Conservation (phyloP, 2,113 vertebrate genomes). For the Tauraco erythrolophus region DNA sequence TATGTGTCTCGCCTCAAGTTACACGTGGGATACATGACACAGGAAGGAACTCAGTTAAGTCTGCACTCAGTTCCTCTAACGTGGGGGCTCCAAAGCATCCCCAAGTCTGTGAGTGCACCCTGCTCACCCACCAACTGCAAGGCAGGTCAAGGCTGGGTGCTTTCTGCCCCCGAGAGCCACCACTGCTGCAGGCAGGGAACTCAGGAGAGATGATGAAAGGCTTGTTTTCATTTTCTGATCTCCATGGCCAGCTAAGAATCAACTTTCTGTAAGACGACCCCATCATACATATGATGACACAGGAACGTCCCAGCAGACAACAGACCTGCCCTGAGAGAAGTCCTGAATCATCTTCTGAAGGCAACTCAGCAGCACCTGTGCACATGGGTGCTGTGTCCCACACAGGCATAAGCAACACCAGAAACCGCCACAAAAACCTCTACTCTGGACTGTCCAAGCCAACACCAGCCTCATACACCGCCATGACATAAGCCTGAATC, state of each 20-base stretch:
- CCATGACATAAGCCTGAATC: neutral
- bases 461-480: neutral
- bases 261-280: neutral
- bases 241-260: neutral
- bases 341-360: neutral
- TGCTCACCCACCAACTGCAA: neutral
- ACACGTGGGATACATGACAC: neutral
- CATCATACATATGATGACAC: neutral
- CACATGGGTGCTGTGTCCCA: rapidly evolving
- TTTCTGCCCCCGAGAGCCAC: neutral
- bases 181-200: neutral
- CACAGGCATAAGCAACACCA: neutral
- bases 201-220: neutral
- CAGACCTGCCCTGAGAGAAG: neutral
- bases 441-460: neutral
- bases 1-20: neutral
- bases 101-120: no score
- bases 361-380: neutral
- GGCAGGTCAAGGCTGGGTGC: neutral
- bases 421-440: neutral
- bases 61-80: neutral
- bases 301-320: neutral
- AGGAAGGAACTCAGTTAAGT: neutral
- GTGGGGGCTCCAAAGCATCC: neutral
- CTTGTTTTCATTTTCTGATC: neutral